A percentile compares a stretch with the other conserved stretches of the same genome.
Evolutionary conservation across 2,113 vertebrate genomes (phyloP).

Genomic region (Pipa parva): DNA sequence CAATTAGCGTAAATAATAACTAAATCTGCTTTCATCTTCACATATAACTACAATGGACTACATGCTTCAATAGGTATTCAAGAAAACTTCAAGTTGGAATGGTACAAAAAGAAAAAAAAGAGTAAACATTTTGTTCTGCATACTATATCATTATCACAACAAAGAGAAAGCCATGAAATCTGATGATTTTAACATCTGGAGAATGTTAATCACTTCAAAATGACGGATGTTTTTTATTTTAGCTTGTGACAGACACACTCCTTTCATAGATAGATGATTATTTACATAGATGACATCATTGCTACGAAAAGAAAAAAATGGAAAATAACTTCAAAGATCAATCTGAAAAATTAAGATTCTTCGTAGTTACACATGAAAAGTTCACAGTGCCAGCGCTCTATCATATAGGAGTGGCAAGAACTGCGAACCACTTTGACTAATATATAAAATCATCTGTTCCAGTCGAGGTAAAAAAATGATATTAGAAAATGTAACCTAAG

Average conservation of each 20-base stretch:
- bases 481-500: too few relatives aligned
- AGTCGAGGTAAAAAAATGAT: too few relatives aligned
- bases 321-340: constrained; percentile 65
- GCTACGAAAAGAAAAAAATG: constrained; percentile 55
- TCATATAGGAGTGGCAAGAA: too few relatives aligned
- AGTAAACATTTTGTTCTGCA: constrained; percentile 84
- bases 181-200: constrained; percentile 84
- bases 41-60: constrained; percentile 73
- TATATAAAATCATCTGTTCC: too few relatives aligned
- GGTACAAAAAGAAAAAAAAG: constrained; percentile 65
- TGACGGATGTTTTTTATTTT: constrained; percentile 86
- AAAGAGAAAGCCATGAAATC: constrained; percentile 84
- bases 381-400: too few relatives aligned
- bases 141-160: constrained; percentile 89
- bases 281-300: constrained; percentile 83
- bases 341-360: constrained; percentile 67
- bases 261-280: constrained; percentile 75
- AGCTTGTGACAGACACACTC: constrained; percentile 75
- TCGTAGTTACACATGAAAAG: constrained; percentile 7
- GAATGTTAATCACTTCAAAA: constrained; percentile 83
- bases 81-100: constrained; percentile 77
- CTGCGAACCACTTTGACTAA: too few relatives aligned
- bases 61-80: constrained; percentile 74
- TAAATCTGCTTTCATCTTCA: constrained; percentile 78
- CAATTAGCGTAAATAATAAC: constrained; percentile 81